Percentiles rank a stretch among this genome's conserved stretches.
Conservation (phyloP, 2,888 invertebrate genomes). For the Masnerella sp. region DNA sequence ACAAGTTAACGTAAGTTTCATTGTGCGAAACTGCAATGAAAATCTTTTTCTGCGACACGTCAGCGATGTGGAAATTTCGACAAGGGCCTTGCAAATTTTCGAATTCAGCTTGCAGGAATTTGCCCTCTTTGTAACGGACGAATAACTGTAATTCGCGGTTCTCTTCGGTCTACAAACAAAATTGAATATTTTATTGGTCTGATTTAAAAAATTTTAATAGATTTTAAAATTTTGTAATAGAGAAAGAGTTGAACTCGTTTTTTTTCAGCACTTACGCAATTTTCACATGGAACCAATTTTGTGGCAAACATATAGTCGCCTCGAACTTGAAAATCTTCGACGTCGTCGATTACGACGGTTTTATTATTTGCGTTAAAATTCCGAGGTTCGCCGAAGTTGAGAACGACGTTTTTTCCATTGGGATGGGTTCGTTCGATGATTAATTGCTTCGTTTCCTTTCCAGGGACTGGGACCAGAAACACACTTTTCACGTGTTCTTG, state of each 20-base stretch:
- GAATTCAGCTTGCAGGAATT: slow-evolving; percentile 86
- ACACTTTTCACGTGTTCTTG: slow-evolving; percentile 88
- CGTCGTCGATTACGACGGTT: slow-evolving; percentile 81
- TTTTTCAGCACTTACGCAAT: slow-evolving; percentile 49
- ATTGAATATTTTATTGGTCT: too few species aligned
- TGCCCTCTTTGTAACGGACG: slow-evolving; percentile 86
- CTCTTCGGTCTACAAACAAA: slow-evolving; percentile 29
- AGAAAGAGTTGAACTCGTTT: not conserved
- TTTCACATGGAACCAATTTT: slow-evolving; percentile 77
- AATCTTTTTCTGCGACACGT: slow-evolving; percentile 88
- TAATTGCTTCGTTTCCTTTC: slow-evolving; percentile 76
- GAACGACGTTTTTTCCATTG: slow-evolving; percentile 80
- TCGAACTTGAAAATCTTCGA: slow-evolving; percentile 89
- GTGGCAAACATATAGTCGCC: slow-evolving; percentile 93
- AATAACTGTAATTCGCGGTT: slow-evolving; percentile 81
- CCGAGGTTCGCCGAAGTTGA: slow-evolving; percentile 69
- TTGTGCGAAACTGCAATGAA: slow-evolving; percentile 91
- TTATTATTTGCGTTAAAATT: slow-evolving; percentile 65
- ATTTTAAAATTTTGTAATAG: too few species aligned
- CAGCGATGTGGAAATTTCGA: slow-evolving; percentile 88
- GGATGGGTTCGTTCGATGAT: slow-evolving; percentile 85
- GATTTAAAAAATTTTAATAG: too few species aligned
- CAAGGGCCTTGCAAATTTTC: slow-evolving; percentile 82
- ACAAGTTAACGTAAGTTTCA: slow-evolving; percentile 85
- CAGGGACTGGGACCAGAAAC: slow-evolving; percentile 82